Base-by-base conservation (phyloP, 2,888 invertebrate species). In the Reticulitermes lucifugus region DNA sequence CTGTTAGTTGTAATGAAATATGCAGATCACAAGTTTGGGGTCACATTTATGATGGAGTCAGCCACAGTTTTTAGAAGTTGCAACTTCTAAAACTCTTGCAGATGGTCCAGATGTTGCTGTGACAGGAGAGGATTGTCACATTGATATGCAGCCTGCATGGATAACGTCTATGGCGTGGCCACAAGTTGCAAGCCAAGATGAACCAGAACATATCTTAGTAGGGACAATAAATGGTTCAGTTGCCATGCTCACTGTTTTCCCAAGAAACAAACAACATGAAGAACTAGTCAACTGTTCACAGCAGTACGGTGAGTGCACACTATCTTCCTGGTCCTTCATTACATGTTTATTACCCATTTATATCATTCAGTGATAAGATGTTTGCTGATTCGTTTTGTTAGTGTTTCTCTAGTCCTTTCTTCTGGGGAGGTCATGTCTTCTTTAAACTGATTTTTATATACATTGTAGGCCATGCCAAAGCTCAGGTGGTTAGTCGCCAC, bases 101-200 rank as follows among this genome's bases (percentile, higher is more conserved):
- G 77, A 77, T 43, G 71, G 41, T 29, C 41, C 70, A 51, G 60
- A 46, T 65, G 46, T 79, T n/a, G n/a, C 55, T 77, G 60, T 71
- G 60, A 60, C 83, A 60, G 84, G 79, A 22, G 86, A 85, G n/a
- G 82, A 90, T 85, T 91, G 91, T 89, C 91, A 91, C 85, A 90
- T 92, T 41, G 91, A 91, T 83, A 90, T 91, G 77, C 91, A 92
- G 89, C 90, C 90, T 85, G 91, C 90, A 86, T 91, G 91, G 90
- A 91, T 92, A 86, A 93, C 91, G 0, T 90, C 91, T 6, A 89
- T 93, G 87, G 89, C 92, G 3, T 94, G 93, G 92, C 93, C 93
- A 0, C 91, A 89, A 86, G 86, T 86, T 25, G 55, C 87, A 87
- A 87, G 89, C 89, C 87, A 87, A 86, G 77, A 88, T 85, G 55